Percentiles rank a stretch among this genome's conserved stretches.
Conservation (phyloP, 2,113 vertebrate species). For the Cathartes aura region DNA sequence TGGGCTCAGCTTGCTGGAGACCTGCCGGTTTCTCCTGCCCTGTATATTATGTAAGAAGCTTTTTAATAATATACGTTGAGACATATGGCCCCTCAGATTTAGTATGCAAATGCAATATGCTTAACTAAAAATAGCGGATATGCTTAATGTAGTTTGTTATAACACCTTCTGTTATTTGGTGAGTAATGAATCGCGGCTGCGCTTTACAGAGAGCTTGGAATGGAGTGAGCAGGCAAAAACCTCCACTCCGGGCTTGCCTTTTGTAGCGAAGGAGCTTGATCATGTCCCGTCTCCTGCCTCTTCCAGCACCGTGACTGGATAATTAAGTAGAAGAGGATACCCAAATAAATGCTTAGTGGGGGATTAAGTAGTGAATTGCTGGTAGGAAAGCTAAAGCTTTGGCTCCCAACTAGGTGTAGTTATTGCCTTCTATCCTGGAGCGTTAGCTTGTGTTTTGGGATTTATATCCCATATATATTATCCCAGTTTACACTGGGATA, state of each 20-base stretch:
- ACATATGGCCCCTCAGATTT: slow-evolving; percentile 61
- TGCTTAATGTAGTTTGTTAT: slow-evolving; percentile 30
- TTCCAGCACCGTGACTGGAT: accelerated
- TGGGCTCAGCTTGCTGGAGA: neutral
- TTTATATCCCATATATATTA: accelerated
- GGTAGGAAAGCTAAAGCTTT: neutral
- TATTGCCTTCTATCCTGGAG: neutral
- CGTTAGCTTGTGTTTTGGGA: accelerated
- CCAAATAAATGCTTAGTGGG: no score
- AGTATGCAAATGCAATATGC: slow-evolving; percentile 59
- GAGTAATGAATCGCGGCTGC: neutral
- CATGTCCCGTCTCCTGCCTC: neutral
- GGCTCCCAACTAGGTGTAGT: neutral
- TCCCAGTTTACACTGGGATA: neutral
- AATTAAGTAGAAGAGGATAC: neutral
- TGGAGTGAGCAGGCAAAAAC: neutral
- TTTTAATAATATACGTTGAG: slow-evolving; percentile 54
- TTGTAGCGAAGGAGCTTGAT: neutral
- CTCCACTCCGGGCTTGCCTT: neutral
- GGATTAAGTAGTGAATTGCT: neutral
- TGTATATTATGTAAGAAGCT: slow-evolving; percentile 40
- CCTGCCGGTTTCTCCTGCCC: neutral
- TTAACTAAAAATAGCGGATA: slow-evolving; percentile 56
- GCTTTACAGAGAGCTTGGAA: neutral
- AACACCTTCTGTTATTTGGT: slow-evolving; percentile 52